Evolutionary conservation across 2,113 vertebrate species (phyloP), one percentile per base, ranked within the genome.

Genomic region (Mesoclemmys tuberculata): DNA sequence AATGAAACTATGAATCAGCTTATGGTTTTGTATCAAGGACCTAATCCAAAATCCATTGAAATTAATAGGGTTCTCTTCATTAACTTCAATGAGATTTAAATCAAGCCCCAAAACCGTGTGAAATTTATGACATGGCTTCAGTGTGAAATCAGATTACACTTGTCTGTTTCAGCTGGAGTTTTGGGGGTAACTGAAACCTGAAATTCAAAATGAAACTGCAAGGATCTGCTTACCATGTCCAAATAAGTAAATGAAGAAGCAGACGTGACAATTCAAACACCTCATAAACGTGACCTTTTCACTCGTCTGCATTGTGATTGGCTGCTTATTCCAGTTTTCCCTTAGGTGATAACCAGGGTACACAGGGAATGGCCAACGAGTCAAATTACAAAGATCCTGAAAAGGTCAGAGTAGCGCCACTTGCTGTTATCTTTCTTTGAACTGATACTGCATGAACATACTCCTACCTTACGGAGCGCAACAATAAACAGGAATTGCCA

Each of bases 221-320:
- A 18, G 77, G 9, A 94, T 92, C 80, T n/a, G 58, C n/a, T 81
- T 83, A 10, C 7, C 85, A 22, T 81, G 82, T 78, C 78, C 88
- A 86, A 92, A 82, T 86, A 77, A 91, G 61, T 18, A 94, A 89
- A 89, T 61, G 46, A 83, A 79, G 71, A 38, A 74, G 51, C 58
- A 92, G 92, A 68, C 68, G 48, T 16, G 54, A 85, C 27, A 84
- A 96, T 71, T 91, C 68, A 82, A 85, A 90, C 11, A 46, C 84
- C 26, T 74, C 8, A 6, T 58, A 82, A 31, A 24, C 21, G 58
- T 86, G 41, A 9, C 74, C 89, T 87, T 87, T 94, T 46, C 82
- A 35, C 10, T 85, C 44, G 19, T 35, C 44, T 93, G 41, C 87
- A 29, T 84, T 87, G 77, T 87, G 79, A 93, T 91, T 51, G 64